A percentile compares a stretch with the other conserved stretches of the same genome.
Conservation (phyloP, 2,888 invertebrate genomes). For the Sphecodes monilicornis region DNA sequence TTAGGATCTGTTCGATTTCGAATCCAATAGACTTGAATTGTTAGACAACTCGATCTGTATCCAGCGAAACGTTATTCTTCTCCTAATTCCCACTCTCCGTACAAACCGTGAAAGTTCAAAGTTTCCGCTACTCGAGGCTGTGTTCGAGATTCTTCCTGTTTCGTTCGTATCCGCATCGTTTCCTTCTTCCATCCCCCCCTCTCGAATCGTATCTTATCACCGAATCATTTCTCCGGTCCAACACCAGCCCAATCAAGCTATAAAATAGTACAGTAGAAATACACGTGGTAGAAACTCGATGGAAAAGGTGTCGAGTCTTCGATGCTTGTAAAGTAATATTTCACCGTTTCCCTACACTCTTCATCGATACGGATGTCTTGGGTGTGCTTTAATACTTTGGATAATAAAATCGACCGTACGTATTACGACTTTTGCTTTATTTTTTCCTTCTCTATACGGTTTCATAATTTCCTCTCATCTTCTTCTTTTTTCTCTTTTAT, state of each 20-base stretch:
- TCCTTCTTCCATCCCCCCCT: conserved; percentile 2
- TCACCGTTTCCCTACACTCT: conserved; percentile 6
- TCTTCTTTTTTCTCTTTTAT: background rate
- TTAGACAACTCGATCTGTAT: conserved; percentile 15
- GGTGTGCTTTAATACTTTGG: conserved; percentile 49
- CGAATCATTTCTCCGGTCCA: background rate
- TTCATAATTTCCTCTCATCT: background rate
- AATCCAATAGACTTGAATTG: conserved; percentile 22
- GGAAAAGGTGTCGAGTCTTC: background rate
- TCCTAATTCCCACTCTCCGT: conserved; percentile 69
- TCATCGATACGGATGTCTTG: conserved; percentile 19
- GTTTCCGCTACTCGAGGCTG: background rate
- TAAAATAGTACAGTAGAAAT: background rate
- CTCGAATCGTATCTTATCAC: background rate
- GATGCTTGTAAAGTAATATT: conserved; percentile 19
- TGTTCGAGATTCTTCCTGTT: background rate
- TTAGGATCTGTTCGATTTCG: background rate
- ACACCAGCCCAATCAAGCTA: background rate
- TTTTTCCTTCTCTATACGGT: conserved; percentile 9
- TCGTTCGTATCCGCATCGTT: background rate
- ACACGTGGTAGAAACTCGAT: background rate
- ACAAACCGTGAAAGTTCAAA: conserved; percentile 39
- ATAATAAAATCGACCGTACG: conserved; percentile 45
- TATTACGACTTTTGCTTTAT: conserved; percentile 29
- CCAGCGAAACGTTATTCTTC: conserved; percentile 24